Percentiles rank a stretch among this genome's conserved stretches.
These are phyloP conservation scores for Prenolepis imparis DNA, from an alignment of 2,888 invertebrate genomes.

Conservation along the genomic window DNA sequence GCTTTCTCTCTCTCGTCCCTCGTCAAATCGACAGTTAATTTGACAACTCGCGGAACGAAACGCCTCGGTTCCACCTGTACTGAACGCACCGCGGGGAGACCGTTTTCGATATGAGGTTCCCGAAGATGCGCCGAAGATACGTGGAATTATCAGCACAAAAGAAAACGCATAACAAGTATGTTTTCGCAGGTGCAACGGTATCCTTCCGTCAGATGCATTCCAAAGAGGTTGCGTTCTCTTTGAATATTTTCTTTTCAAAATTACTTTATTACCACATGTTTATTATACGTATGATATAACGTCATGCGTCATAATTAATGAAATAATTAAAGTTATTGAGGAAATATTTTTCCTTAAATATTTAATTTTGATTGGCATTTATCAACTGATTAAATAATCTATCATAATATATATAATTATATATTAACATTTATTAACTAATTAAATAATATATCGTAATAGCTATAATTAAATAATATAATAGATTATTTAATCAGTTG, in stretches of 20 bases:
- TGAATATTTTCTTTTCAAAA: not conserved
- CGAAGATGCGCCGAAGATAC: not conserved
- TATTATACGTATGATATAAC: not conserved
- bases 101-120: slow-evolving; percentile 15
- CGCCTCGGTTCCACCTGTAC: slow-evolving; percentile 15
- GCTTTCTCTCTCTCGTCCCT: slow-evolving; percentile 64
- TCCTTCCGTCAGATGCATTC: slow-evolving; percentile 18
- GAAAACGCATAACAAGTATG: not conserved
- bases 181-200: slow-evolving; percentile 34
- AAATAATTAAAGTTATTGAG: not conserved
- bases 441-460: too few relatives aligned
- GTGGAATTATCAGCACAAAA: slow-evolving; percentile 30
- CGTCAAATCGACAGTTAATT: slow-evolving; percentile 72
- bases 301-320: not conserved
- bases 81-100: slow-evolving; percentile 24
- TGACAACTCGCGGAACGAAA: slow-evolving; percentile 62
- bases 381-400: not conserved
- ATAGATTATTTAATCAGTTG: too few relatives aligned
- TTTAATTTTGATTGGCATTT: not conserved
- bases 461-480: too few relatives aligned
- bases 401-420: slow-evolving; percentile 1
- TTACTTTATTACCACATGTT: not conserved
- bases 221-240: not conserved
- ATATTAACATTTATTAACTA: too few relatives aligned
- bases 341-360: not conserved